Evolutionary conservation across 2,113 vertebrate species (phyloP).

Genomic region (Cebus imitator): DNA sequence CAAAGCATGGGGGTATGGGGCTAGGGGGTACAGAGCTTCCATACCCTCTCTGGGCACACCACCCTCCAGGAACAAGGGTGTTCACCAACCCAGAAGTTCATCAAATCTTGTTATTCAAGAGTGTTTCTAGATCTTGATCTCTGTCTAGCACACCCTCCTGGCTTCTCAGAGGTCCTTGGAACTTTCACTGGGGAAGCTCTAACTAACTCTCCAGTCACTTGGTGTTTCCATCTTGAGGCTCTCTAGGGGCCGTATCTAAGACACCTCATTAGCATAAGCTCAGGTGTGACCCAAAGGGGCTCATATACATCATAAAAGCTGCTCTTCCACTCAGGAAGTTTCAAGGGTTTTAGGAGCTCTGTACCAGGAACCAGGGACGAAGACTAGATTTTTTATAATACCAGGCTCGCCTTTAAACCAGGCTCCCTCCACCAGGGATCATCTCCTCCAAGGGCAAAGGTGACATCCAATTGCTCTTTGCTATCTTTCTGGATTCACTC

Average conservation of each 20-base stretch:
- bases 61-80: not conserved
- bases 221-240: not conserved
- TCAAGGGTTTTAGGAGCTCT: not conserved
- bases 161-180: not conserved
- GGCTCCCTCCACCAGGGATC: not conserved
- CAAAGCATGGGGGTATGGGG: not conserved
- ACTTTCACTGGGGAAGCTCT: too few relatives aligned
- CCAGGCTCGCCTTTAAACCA: not conserved
- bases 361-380: not conserved
- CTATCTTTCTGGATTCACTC: not conserved
- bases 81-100: not conserved
- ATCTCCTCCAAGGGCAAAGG: not conserved
- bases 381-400: not conserved
- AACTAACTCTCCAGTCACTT: too few relatives aligned
- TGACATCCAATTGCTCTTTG: not conserved
- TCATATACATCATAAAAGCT: not conserved
- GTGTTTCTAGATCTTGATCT: not conserved
- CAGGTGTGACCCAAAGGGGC: not conserved
- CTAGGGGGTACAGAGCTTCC: not conserved
- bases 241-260: not conserved
- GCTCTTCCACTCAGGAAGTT: not conserved
- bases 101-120: not conserved
- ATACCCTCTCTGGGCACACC: not conserved
- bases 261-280: not conserved
- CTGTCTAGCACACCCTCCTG: not conserved